phyloP scores from a whole-genome alignment of 1,140 invertebrate species.

The Mactra quadrangularis region DNA sequence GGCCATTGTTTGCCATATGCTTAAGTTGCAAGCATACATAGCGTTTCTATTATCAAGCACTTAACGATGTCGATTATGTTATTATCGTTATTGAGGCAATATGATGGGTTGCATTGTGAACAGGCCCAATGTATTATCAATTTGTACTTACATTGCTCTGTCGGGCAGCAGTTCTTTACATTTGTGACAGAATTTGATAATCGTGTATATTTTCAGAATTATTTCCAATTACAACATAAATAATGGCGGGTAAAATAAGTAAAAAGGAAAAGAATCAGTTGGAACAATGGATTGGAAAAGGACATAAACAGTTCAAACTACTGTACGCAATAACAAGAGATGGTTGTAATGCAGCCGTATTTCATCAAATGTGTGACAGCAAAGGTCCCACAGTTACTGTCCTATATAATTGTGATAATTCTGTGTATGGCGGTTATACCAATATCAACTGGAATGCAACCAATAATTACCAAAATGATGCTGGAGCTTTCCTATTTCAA shows the following conservation, averaged over 20 bases:
- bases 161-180: no score
- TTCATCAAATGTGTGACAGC: conserved; percentile 64
- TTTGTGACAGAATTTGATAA: no score
- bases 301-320: conserved; percentile 53
- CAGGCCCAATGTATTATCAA: no score
- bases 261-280: conserved; percentile 34
- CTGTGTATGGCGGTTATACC: conserved; percentile 68
- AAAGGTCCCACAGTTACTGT: conserved; percentile 66
- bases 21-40: no score
- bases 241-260: conserved; percentile 13
- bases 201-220: no score
- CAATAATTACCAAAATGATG: conserved; percentile 40
- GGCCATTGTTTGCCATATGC: no score
- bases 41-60: no score
- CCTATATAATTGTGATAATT: conserved; percentile 53
- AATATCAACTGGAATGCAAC: conserved; percentile 35
- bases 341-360: conserved; percentile 50
- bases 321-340: conserved; percentile 61
- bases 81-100: no score
- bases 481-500: conserved; percentile 61
- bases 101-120: no score
- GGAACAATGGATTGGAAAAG: conserved; percentile 48
- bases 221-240: no score
- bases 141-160: no score
- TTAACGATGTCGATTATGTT: no score